A percentile compares a stretch with the other conserved stretches of the same genome.
These are phyloP conservation scores for Ctenodactylus gundi DNA, from an alignment of 2,113 vertebrate species.

Conservation along the genomic window DNA sequence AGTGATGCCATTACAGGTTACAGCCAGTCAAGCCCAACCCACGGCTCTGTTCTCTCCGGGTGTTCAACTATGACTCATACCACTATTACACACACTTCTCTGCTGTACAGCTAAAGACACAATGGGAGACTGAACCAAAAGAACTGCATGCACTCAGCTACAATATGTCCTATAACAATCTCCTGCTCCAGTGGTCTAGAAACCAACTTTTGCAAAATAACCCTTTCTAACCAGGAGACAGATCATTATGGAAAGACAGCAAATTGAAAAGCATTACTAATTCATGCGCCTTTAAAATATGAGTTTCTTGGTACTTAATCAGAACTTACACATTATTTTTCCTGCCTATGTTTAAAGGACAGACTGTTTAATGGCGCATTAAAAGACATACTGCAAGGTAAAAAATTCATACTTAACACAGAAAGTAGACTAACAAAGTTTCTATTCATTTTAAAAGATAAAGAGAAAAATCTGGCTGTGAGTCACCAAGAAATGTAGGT, in stretches of 20 bases:
- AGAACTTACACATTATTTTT: background rate
- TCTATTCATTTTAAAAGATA: background rate
- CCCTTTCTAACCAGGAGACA: slow-evolving; percentile 25
- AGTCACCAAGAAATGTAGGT: slow-evolving; percentile 28
- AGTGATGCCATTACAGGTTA: background rate
- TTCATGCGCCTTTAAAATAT: slow-evolving; percentile 15
- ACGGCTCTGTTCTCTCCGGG: background rate
- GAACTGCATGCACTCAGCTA: slow-evolving; percentile 34
- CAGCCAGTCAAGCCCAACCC: background rate
- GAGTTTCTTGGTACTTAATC: slow-evolving; percentile 4
- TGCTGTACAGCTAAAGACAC: background rate
- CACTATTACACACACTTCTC: background rate
- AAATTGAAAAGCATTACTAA: slow-evolving; percentile 6
- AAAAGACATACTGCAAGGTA: background rate
- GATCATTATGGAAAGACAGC: background rate
- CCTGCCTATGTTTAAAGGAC: background rate
- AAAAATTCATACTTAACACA: background rate
- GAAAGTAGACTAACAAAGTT: background rate
- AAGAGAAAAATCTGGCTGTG: background rate
- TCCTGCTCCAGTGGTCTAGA: slow-evolving; percentile 60
- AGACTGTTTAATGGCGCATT: slow-evolving; percentile 30
- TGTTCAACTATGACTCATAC: too few relatives aligned
- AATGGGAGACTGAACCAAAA: slow-evolving; percentile 30
- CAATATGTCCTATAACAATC: slow-evolving; percentile 38
- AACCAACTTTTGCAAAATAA: slow-evolving; percentile 62